phyloP scores from a whole-genome alignment of 2,113 vertebrate genomes.

The Atractosteus spatula region DNA sequence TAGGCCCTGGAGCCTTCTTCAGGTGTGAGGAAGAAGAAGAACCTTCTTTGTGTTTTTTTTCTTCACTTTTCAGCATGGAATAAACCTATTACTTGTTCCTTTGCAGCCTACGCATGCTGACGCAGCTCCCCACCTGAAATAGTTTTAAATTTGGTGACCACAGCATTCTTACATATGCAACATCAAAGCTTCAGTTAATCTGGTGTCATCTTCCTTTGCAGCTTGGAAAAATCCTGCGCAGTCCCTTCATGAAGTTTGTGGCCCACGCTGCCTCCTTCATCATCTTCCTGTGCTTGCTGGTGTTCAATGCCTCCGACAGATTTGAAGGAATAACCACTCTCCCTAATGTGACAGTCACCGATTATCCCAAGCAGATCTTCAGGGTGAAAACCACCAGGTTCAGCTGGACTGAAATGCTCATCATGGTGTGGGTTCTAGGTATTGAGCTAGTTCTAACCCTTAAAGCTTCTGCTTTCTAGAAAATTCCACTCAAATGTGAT shows the following conservation, averaged over 20 bases:
- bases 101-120: no score
- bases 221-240: conserved; percentile 80
- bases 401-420: conserved; percentile 86
- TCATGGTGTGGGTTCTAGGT: conserved; percentile 88
- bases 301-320: conserved; percentile 85
- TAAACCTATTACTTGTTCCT: no score
- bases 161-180: no score
- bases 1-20: no score
- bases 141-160: no score
- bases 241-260: conserved; percentile 90
- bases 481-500: no score
- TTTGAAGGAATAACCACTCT: conserved; percentile 79
- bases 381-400: conserved; percentile 84
- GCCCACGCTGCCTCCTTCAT: conserved; percentile 86
- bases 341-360: conserved; percentile 78
- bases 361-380: conserved; percentile 84
- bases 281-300: conserved; percentile 83
- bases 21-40: no score
- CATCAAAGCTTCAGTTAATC: no score
- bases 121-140: no score
- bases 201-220: conserved; percentile 41
- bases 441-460: conserved; percentile 16
- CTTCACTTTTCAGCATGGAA: no score
- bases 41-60: no score
- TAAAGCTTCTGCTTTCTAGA: no score